Evolutionary conservation across 2,888 invertebrate genomes (phyloP), one percentile per base, ranked within the genome.

Genomic region (Lasioglossum calceatum): DNA sequence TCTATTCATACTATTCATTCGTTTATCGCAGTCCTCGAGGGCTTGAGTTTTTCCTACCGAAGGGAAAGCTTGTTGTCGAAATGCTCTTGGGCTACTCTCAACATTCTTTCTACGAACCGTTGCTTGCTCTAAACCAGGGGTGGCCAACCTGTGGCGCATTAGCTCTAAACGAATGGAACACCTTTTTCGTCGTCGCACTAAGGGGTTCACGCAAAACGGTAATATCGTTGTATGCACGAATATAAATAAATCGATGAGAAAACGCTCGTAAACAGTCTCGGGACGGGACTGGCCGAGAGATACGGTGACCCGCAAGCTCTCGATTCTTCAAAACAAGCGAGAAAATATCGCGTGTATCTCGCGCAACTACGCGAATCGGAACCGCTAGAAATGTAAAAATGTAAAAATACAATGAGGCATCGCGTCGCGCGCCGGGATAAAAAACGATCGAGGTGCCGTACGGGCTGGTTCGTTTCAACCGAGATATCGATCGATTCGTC

Each of bases 181-280:
- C n/a, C 23, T 23, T 50, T 23, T 8, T 50, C 54, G 54, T n/a
- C 8, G 54, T 54, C 0, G n/a, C 2, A 23, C 50, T 7, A 3
- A 3, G 54, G 3, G 54, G 3, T 3, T 54, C n/a, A 23, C 54
- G 23, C 10, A n/a, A 3, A 64, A 32, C 61, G 16, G 12, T 14
- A n/a, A 16, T 12, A 27, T 47, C 32, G 32, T 64, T 64, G 27
- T 71, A 70, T 19, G 27, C 77, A 64, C 19, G 8, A 71, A 64
- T 86, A 86, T 86, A 87, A 82, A 86, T 86, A 87, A 86, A 79
- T 77, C 47, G 78, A 83, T 81, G 84, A 44, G 74, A 86, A 81
- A 79, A 81, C 54, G 77, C 42, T 84, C 58, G 81, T 84, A 84
- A 87, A 87, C 87, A 78, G n/a, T 44, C 64, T 19, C n/a, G 61